Conservation (phyloP, 2,797 vertebrate species). For the Lophotriccus pileatus region DNA sequence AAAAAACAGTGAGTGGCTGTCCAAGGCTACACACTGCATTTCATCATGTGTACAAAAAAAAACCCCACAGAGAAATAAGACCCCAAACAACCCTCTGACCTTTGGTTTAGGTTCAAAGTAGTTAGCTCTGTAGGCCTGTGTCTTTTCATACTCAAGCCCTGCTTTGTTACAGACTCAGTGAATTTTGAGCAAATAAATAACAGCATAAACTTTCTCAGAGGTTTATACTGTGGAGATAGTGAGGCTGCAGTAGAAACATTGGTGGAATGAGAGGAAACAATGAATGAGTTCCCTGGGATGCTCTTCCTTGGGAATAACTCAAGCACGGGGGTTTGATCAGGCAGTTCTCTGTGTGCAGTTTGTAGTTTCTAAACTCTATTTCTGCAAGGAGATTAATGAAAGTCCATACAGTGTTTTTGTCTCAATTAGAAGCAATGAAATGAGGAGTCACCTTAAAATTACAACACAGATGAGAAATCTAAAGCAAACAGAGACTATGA, state of each 20-base stretch:
- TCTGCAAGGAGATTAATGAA: background rate
- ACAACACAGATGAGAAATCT: background rate
- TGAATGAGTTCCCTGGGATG: background rate
- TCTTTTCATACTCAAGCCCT: background rate
- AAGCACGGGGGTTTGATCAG: background rate
- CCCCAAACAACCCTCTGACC: background rate
- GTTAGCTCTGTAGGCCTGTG: background rate
- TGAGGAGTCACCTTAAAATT: background rate
- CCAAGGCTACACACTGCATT: background rate
- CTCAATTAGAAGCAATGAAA: background rate
- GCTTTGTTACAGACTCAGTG: background rate
- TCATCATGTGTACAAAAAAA: background rate
- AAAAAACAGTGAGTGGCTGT: slow-evolving; percentile 29
- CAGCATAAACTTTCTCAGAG: background rate
- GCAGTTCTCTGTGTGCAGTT: background rate
- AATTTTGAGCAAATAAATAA: background rate
- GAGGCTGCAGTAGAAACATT: background rate
- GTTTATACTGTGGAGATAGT: background rate
- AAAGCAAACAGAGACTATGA: background rate
- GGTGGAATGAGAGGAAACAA: background rate
- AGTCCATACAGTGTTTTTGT: background rate
- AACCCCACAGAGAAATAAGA: background rate
- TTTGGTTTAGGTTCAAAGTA: background rate
- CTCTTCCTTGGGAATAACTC: background rate
- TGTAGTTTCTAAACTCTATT: background rate